phyloP scores from a whole-genome alignment of 2,888 invertebrate species.

The Stenchaetothrips biformis region DNA sequence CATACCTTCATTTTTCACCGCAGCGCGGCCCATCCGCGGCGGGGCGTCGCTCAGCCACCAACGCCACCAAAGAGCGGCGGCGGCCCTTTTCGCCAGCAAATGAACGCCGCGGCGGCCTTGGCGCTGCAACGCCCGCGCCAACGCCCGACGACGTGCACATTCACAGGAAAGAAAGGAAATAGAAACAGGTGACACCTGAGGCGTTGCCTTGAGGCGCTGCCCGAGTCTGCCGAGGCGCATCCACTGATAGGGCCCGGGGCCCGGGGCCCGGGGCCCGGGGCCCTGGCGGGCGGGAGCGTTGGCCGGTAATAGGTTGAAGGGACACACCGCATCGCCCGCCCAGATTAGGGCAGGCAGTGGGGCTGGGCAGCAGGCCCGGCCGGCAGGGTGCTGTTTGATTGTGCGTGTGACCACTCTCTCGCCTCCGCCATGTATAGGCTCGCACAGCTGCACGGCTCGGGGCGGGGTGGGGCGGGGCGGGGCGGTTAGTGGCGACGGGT shows the following conservation, averaged over 20 bases:
- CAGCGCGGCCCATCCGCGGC: no score
- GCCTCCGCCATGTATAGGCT: neutral
- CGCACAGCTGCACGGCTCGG: neutral
- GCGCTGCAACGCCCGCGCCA: no score
- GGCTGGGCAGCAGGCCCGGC: neutral
- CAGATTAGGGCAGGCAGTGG: neutral
- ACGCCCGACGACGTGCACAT: no score
- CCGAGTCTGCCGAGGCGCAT: no score
- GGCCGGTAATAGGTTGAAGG: neutral
- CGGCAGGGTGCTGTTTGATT: neutral
- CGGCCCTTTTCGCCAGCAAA: no score
- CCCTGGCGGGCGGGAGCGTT: neutral
- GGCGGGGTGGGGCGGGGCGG: neutral
- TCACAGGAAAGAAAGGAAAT: no score
- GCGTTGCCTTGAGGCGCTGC: no score
- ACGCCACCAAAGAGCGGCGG: no score
- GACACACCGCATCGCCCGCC: neutral
- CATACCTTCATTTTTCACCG: conserved; percentile 22
- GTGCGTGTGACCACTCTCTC: conserved; percentile 13
- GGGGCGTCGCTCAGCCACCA: no score
- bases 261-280: no score
- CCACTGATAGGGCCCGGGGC: neutral
- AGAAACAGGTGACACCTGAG: no score
- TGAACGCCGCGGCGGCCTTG: no score
- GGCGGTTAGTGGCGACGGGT: neutral